A percentile compares a stretch with the other conserved stretches of the same genome.
Conservation (phyloP, 2,888 invertebrate genomes). For the Xiphydria camelus region DNA sequence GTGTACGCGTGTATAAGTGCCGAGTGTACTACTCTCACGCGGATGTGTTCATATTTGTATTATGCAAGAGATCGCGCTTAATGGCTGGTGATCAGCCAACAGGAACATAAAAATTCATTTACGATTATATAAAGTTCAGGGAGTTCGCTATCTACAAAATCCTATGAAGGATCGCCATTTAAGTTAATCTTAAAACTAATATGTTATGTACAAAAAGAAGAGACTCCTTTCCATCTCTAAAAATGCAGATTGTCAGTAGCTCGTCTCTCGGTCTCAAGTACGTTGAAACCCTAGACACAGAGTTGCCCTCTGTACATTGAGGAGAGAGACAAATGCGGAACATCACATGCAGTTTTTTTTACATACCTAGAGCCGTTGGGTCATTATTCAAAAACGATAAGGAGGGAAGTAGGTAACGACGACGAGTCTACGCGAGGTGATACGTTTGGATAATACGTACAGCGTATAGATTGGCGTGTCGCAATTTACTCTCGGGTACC, state of each 20-base stretch:
- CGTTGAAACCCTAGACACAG: neutral
- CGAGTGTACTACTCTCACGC: constrained; percentile 3
- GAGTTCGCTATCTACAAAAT: neutral
- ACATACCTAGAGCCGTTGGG: too few species aligned
- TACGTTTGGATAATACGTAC: too few species aligned
- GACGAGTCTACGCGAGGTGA: too few species aligned
- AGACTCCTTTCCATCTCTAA: constrained; percentile 15
- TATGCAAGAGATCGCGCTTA: constrained; percentile 53
- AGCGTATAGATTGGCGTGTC: neutral
- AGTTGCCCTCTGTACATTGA: neutral
- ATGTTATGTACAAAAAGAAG: constrained; percentile 20
- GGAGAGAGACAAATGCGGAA: neutral
- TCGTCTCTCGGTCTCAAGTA: constrained; percentile 4
- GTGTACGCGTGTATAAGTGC: constrained; percentile 1
- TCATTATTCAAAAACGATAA: too few species aligned
- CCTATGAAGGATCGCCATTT: too few species aligned
- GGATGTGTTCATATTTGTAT: constrained; percentile 23
- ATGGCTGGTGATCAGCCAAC: constrained; percentile 46
- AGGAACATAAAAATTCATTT: constrained; percentile 52
- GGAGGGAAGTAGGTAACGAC: too few species aligned
- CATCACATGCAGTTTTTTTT: constrained; percentile 4
- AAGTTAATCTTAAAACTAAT: too few species aligned
- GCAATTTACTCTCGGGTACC: too few species aligned
- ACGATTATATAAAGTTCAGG: constrained; percentile 21
- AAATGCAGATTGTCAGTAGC: constrained; percentile 43